phyloP scores from a whole-genome alignment of 2,113 vertebrate genomes.

The Odocoileus hemionus region DNA sequence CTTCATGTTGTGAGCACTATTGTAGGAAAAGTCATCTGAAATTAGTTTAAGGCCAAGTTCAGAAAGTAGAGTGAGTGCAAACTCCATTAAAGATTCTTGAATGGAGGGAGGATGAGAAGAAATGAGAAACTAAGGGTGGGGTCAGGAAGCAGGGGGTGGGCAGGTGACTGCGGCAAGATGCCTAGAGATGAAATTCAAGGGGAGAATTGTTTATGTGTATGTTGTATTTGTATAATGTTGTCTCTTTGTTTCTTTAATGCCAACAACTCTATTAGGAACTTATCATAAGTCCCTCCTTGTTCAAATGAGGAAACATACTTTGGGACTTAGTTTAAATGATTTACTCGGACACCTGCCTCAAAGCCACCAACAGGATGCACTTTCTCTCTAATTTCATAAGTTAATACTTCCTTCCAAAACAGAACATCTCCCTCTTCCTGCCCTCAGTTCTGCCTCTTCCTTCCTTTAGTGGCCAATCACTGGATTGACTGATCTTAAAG shows the following conservation, averaged over 20 bases:
- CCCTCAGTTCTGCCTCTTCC: neutral
- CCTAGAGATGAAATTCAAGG: neutral
- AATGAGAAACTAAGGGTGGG: neutral
- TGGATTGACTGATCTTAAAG: neutral
- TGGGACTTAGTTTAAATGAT: neutral
- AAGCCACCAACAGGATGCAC: neutral
- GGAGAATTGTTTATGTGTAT: neutral
- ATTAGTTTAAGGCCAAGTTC: neutral
- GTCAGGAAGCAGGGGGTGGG: neutral
- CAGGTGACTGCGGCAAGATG: neutral
- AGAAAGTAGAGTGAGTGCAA: neutral
- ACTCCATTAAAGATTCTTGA: neutral
- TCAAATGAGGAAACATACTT: neutral
- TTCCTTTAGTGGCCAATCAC: neutral
- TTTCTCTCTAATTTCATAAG: neutral
- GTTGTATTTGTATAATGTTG: neutral
- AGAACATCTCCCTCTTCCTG: neutral
- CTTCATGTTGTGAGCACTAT: neutral
- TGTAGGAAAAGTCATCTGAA: neutral
- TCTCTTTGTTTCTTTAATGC: neutral
- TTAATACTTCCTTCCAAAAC: neutral
- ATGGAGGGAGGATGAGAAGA: neutral
- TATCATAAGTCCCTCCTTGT: neutral
- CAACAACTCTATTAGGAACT: neutral
- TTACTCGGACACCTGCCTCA: neutral